Percentiles rank a stretch among this genome's conserved stretches.
phyloP scores from a whole-genome alignment of 2,797 vertebrate genomes.

The Xenops minutus region DNA sequence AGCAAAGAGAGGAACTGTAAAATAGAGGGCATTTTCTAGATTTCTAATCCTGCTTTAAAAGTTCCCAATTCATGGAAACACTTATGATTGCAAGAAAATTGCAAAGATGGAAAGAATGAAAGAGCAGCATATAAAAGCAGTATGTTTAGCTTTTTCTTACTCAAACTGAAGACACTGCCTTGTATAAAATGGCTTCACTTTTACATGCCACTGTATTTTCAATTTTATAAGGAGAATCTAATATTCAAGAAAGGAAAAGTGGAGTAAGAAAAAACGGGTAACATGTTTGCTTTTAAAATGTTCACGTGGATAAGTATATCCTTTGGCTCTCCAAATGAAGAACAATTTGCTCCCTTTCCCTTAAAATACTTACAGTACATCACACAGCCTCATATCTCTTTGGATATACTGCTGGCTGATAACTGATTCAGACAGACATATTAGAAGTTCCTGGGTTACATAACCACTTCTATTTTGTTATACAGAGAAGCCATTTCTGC shows the following conservation, averaged over 20 bases:
- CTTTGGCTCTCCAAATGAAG: constrained; percentile 45
- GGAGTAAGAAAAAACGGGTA: constrained; percentile 50
- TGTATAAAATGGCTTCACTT: neutral
- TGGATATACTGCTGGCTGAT: constrained; percentile 54
- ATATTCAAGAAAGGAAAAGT: neutral
- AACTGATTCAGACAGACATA: constrained; percentile 50
- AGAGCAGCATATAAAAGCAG: constrained; percentile 20
- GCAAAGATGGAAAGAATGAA: neutral
- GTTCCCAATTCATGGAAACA: neutral
- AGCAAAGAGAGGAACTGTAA: neutral
- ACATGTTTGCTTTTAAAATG: constrained; percentile 21
- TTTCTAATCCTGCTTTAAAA: neutral
- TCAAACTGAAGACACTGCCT: constrained; percentile 52
- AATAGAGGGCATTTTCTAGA: neutral
- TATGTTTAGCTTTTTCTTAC: constrained; percentile 19
- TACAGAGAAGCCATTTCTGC: constrained; percentile 45
- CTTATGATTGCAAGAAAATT: neutral
- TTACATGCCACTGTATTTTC: neutral
- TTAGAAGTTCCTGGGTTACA: constrained; percentile 33
- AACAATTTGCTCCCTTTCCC: constrained; percentile 65
- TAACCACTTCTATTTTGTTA: constrained; percentile 40
- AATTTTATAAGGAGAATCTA: neutral
- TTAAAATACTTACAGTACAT: constrained; percentile 64
- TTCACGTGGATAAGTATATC: neutral
- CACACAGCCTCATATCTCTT: constrained; percentile 16